Conservation (phyloP, 2,888 invertebrate species). For the Barypeithes pellucidus region DNA sequence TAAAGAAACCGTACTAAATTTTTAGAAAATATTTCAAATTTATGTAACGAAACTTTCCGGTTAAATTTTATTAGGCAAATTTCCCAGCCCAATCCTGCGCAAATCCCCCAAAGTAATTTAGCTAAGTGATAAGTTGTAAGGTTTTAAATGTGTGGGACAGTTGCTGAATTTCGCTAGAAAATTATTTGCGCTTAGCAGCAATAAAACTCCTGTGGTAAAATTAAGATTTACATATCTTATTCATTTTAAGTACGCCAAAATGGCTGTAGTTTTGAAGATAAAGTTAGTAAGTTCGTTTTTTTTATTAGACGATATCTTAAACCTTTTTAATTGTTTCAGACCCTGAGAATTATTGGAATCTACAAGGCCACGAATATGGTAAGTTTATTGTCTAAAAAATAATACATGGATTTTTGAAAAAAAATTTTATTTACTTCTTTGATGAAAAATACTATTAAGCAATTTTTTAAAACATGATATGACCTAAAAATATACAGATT, state of each 20-base stretch:
- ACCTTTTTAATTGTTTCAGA: conserved; percentile 47
- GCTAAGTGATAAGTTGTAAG: conserved; percentile 49
- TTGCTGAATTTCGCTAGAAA: conserved; percentile 41
- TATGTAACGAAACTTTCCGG: too few relatives aligned
- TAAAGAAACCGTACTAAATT: too few relatives aligned
- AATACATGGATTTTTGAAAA: too few relatives aligned
- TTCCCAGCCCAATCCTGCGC: conserved; percentile 7
- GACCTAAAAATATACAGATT: too few relatives aligned
- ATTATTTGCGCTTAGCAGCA: conserved; percentile 44
- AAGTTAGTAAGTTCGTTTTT: conserved; percentile 11
- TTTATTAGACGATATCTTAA: not conserved
- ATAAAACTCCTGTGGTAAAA: conserved; percentile 41
- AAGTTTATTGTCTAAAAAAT: conserved; percentile 23
- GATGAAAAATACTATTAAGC: too few relatives aligned
- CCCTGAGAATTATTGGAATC: conserved; percentile 53
- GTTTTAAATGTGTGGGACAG: conserved; percentile 48
- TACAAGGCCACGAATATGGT: conserved; percentile 54
- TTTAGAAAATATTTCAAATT: too few relatives aligned
- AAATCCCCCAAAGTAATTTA: conserved; percentile 47
- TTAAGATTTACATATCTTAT: conserved; percentile 46
- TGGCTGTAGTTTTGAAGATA: conserved; percentile 5
- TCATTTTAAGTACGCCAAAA: conserved; percentile 36
- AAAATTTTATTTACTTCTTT: too few relatives aligned
- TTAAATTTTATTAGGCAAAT: not conserved
- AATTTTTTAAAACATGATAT: too few relatives aligned